Percentiles rank a stretch among this genome's conserved stretches.
Evolutionary conservation across 1,140 invertebrate species (phyloP).

Genomic region (Papilio polyxenes): DNA sequence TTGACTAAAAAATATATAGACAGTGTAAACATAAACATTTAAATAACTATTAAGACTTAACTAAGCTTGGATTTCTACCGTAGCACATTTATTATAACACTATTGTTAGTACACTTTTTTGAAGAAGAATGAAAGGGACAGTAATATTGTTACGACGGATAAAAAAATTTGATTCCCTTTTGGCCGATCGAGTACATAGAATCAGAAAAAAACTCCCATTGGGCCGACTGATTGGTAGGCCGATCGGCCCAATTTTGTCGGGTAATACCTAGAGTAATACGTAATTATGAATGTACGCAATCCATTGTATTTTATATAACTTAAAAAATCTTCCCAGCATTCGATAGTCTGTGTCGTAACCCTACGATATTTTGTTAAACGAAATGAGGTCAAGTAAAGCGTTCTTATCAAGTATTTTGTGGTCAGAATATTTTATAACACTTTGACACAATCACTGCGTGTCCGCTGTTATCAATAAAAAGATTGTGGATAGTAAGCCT

Average conservation of each 20-base stretch:
- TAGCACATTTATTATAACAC: too few species aligned
- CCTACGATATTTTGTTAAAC: not conserved
- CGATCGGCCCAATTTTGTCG: not conserved
- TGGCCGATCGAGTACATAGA: too few species aligned
- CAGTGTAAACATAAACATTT: too few species aligned
- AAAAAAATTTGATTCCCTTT: too few species aligned
- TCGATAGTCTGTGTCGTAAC: not conserved
- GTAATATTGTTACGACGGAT: too few species aligned
- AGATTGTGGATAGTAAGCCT: too few species aligned
- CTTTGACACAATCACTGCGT: not conserved
- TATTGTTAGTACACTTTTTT: too few species aligned
- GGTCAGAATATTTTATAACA: not conserved
- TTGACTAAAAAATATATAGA: not conserved
- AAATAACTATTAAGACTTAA: too few species aligned
- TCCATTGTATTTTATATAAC: not conserved
- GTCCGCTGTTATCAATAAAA: not conserved
- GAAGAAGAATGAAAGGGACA: too few species aligned
- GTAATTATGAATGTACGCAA: not conserved
- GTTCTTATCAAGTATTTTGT: not conserved
- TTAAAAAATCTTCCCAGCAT: not conserved
- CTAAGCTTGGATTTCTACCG: too few species aligned
- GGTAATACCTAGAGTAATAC: not conserved
- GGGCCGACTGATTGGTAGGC: too few species aligned
- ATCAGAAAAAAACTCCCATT: too few species aligned
- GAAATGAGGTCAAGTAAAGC: not conserved